phyloP scores from a whole-genome alignment of 2,797 vertebrate genomes.

The Malacoctenus gilli region DNA sequence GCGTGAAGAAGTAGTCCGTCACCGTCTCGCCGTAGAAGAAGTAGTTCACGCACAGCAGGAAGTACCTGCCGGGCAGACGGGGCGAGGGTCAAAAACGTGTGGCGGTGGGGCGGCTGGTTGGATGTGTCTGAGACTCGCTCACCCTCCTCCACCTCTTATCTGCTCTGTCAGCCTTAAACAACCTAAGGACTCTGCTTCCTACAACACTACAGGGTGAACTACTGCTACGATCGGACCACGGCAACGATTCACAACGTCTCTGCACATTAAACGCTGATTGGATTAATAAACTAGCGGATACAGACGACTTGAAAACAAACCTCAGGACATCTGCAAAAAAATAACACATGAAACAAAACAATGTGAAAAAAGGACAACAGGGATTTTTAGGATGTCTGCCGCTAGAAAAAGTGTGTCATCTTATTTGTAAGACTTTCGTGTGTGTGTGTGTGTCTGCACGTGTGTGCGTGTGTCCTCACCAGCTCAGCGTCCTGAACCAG shows the following conservation, averaged over 20 bases:
- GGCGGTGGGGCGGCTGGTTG: slow-evolving; percentile 6
- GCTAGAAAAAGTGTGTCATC: not conserved
- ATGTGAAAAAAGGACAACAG: slow-evolving; percentile 20
- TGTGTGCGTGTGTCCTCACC: slow-evolving; percentile 80
- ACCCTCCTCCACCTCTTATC: slow-evolving; percentile 1
- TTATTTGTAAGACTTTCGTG: not conserved
- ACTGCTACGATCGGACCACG: slow-evolving; percentile 41
- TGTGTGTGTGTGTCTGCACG: slow-evolving; percentile 76
- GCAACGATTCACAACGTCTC: not conserved
- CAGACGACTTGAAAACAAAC: slow-evolving; percentile 59
- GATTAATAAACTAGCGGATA: slow-evolving; percentile 40
- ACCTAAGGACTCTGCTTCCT: slow-evolving; percentile 19
- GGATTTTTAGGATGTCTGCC: no score
- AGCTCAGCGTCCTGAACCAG: slow-evolving; percentile 98
- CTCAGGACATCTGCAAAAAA: slow-evolving; percentile 70
- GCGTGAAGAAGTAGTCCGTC: slow-evolving; percentile 96
- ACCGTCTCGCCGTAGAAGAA: slow-evolving; percentile 99
- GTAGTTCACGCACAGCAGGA: slow-evolving; percentile 97
- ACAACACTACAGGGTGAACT: slow-evolving; percentile 26
- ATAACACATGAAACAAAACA: slow-evolving; percentile 41
- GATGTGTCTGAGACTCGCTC: slow-evolving; percentile 21
- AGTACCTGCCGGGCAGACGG: slow-evolving; percentile 90
- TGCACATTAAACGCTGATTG: slow-evolving; percentile 24
- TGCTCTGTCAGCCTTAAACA: slow-evolving; percentile 38
- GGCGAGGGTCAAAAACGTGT: no score